Percentiles rank a stretch among this genome's conserved stretches.
Conservation (phyloP, 1,140 invertebrate species). For the Carposina sasakii region DNA sequence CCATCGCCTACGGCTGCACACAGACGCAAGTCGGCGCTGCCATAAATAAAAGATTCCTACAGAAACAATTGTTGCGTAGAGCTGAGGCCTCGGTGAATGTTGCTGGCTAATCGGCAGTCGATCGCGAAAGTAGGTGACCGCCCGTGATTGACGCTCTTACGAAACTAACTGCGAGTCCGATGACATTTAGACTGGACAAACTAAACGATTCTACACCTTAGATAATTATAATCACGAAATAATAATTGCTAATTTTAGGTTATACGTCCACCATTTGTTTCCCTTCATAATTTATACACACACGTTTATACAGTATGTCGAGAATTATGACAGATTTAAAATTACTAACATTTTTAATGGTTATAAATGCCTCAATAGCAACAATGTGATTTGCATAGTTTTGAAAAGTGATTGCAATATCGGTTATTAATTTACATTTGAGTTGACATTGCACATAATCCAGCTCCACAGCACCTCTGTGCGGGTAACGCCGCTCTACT, state of each 20-base stretch:
- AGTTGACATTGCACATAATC: no score
- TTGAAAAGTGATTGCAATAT: no score
- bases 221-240: no score
- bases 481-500: constrained; percentile 70
- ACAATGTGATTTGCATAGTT: no score
- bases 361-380: no score
- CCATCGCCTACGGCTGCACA: constrained; percentile 60
- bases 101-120: constrained; percentile 65
- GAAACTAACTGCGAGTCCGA: constrained; percentile 67
- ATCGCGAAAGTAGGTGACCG: constrained; percentile 72
- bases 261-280: no score
- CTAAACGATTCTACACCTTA: constrained; percentile 48
- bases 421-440: no score
- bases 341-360: no score
- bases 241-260: no score
- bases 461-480: constrained; percentile 65
- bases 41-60: constrained; percentile 73
- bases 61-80: constrained; percentile 72
- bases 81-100: constrained; percentile 67
- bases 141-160: constrained; percentile 67
- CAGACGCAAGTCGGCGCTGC: constrained; percentile 44
- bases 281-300: no score
- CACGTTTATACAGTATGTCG: no score
- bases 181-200: constrained; percentile 67
- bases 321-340: no score